Evolutionary conservation across 1,140 invertebrate genomes (phyloP), one percentile per base, ranked within the genome.

Genomic region (Araneus ventricosus): DNA sequence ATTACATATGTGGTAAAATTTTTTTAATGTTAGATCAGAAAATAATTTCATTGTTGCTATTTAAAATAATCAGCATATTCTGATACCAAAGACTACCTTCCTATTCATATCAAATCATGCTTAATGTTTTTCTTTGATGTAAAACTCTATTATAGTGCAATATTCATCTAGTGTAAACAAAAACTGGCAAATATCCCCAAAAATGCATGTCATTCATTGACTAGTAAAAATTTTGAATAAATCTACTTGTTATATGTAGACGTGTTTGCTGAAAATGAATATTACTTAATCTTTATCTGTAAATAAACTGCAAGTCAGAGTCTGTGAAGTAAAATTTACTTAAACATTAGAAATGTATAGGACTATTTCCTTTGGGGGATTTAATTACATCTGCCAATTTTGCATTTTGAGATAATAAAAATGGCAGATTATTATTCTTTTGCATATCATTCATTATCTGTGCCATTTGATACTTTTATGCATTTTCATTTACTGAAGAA

Each of bases 181-280:
- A 75, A 75, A 30, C 30, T 20, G 22, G 30, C 30, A 34, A 17
- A 10, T 75, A 20, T 75, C 61, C 27, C 61, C 61, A n/a, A 52
- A 75, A 75, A 75, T 75, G 20, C 34, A 30, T 22, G 30, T 34
- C 67, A 75, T 75, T 75, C 67, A 22, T 17, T 75, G 17, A 75
- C 17, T 75, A 75, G 67, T 34, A 6, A 30, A n/a, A 10, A 75
- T 34, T 34, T 30, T 75, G 20, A 67, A 27, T 34, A 37, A 34
- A 75, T 75, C 27, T 75, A 75, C 30, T 34, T 75, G 67, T 70
- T 75, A 30, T 75, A 75, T 75, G 67, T 75, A 75, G 67, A 37
- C 14, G 17, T 70, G 63, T 67, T 75, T 75, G 10, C 67, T 75
- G 67, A 75, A 75, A 20, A 34, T 75, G 34, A 5, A 30, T 34